These are phyloP conservation scores for Trachelus tabidus DNA, from an alignment of 2,888 invertebrate species.

Conservation along the genomic window DNA sequence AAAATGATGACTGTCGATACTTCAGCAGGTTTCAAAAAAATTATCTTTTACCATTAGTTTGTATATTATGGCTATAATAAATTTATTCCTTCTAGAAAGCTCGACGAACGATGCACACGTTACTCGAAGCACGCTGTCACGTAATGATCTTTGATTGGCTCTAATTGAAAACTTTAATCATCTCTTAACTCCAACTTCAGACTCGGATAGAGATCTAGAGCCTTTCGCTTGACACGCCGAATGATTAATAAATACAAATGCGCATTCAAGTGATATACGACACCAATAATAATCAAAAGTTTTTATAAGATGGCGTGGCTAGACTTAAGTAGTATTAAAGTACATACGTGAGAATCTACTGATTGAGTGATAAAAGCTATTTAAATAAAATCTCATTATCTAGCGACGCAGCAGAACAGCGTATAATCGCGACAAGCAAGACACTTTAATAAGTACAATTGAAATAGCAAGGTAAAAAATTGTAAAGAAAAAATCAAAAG, in stretches of 20 bases:
- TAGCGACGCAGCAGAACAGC: neutral
- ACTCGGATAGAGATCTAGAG: neutral
- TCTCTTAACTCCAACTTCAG: neutral
- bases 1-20: too few species aligned
- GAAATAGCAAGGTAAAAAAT: too few species aligned
- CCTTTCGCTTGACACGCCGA: neutral
- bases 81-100: neutral
- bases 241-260: neutral
- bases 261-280: neutral
- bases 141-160: slow-evolving; percentile 31
- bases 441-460: neutral
- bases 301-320: neutral
- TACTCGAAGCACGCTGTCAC: slow-evolving; percentile 4
- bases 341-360: neutral
- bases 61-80: neutral
- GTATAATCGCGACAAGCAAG: neutral
- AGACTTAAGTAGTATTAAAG: neutral
- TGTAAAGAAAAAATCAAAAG: too few species aligned
- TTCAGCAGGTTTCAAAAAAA: too few species aligned
- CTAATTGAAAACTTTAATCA: slow-evolving; percentile 40
- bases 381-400: neutral
- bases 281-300: neutral
- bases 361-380: neutral
- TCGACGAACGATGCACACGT: neutral
- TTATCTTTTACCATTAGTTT: neutral